A percentile compares a stretch with the other conserved stretches of the same genome.
Evolutionary conservation across 2,113 vertebrate species (phyloP).

Genomic region (Lepus americanus): DNA sequence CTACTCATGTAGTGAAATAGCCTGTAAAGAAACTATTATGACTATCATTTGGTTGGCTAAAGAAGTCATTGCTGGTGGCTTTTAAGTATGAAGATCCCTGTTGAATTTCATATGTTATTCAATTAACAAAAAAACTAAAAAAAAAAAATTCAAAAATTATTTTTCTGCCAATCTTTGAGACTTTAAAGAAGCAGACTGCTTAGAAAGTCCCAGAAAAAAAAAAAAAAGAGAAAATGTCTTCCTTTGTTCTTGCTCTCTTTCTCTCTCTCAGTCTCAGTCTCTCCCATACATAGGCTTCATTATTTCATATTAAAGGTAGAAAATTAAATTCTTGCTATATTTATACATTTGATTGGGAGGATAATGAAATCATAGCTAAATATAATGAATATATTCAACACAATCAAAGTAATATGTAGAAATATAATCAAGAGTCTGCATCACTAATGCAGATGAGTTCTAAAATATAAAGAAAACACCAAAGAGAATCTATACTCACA

Average conservation of each 20-base stretch:
- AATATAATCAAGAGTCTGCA: slow-evolving; percentile 42
- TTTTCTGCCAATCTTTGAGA: background rate
- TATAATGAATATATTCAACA: slow-evolving; percentile 54
- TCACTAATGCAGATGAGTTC: background rate
- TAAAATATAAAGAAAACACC: background rate
- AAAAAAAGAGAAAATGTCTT: background rate
- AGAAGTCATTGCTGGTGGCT: background rate
- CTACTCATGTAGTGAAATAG: background rate
- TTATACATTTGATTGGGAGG: slow-evolving; percentile 49
- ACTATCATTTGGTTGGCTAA: slow-evolving; percentile 39
- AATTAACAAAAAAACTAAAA: background rate
- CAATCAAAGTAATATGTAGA: background rate
- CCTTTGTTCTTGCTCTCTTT: background rate
- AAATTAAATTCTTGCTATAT: slow-evolving; percentile 49
- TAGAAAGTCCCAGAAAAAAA: background rate
- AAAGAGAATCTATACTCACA: background rate
- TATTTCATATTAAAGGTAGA: slow-evolving; percentile 54
- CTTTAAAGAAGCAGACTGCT: background rate
- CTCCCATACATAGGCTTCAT: background rate
- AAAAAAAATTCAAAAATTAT: background rate
- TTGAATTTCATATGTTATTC: background rate
- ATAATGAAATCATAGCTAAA: slow-evolving; percentile 50
- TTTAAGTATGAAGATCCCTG: background rate
- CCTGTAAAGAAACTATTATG: background rate
- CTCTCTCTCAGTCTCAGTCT: background rate